Conservation (phyloP, 2,888 invertebrate species). For the Agapostemon virescens region DNA sequence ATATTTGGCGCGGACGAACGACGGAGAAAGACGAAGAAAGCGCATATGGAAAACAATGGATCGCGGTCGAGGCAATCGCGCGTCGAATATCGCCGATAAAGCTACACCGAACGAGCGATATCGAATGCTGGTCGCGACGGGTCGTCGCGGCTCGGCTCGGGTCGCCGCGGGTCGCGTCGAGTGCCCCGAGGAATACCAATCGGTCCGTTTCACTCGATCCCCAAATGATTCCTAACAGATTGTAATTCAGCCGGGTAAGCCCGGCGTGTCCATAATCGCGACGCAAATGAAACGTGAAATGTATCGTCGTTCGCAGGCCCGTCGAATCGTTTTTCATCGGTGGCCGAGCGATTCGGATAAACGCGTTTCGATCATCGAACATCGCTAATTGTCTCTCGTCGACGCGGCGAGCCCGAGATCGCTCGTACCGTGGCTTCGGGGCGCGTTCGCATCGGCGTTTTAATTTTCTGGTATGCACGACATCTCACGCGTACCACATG, state of each 20-base stretch:
- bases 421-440: neutral
- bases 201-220: neutral
- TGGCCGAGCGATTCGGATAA: constrained; percentile 13
- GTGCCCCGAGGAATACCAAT: constrained; percentile 9
- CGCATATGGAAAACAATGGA: neutral
- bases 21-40: neutral
- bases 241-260: neutral
- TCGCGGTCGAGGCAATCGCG: neutral
- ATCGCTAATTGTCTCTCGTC: constrained; percentile 46
- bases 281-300: constrained; percentile 22
- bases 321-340: constrained; percentile 47
- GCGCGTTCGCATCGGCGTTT: rapidly evolving
- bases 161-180: neutral
- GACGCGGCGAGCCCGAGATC: neutral
- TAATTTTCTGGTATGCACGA: too few species aligned
- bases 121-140: neutral
- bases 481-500: too few species aligned
- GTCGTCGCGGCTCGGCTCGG: too few species aligned
- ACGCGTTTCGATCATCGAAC: constrained; percentile 37
- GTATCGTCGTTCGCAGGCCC: constrained; percentile 14
- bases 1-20: neutral
- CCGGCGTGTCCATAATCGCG: constrained; percentile 16
- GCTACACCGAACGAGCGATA: neutral
- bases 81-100: neutral
- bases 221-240: constrained; percentile 11